Evolutionary conservation across 1,140 invertebrate genomes (phyloP), one percentile per base, ranked within the genome.

Genomic region (Dinothrombium tinctorium): DNA sequence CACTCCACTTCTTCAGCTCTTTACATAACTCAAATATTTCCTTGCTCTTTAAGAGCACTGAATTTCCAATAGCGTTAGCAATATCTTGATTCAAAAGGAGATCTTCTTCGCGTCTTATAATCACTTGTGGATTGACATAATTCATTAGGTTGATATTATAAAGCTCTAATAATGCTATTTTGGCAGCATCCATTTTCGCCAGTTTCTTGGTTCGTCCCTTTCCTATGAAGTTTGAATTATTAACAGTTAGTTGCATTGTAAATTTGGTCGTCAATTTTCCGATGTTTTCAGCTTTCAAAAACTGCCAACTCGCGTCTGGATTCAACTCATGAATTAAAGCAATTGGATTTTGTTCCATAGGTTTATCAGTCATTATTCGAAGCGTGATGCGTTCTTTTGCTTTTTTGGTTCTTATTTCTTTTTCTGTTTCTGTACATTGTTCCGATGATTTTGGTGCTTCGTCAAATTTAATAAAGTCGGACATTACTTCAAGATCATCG

Each of bases 251-350:
- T 2, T 70, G 69, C 55, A 82, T 76, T 43, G 74, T 76, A 57
- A 83, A 87, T 19, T 47, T 49, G 46, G 68, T 66, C 47, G 72
- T 70, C 47, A 69, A 66, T 49, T 74, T 68, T 11, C 72, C 70
- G 29, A 65, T 71, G 33, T 77, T 74, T 33, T 69, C 71, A 6
- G 72, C 67, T 55, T 76, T 76, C 28, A 69, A 68, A 54, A 78
- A 86, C 41, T 69, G 67, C 0, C 79, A 67, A 17, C 74, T 74
- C 0, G 78, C 78, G 28, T 39, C 37, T 1, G 37, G 37, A 49
- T 73, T 73, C n/a, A 80, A 62, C 59, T 86, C 81, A 54, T 87
- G 84, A 14, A 89, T 62, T 9, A 79, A 58, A 63, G 82, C 81
- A 0, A 84, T 76, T 1, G 81, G 78, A 42, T 77, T 78, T 56